Evolutionary conservation across 2,797 vertebrate species (phyloP).

Genomic region (Chaetodon trifasciatus): DNA sequence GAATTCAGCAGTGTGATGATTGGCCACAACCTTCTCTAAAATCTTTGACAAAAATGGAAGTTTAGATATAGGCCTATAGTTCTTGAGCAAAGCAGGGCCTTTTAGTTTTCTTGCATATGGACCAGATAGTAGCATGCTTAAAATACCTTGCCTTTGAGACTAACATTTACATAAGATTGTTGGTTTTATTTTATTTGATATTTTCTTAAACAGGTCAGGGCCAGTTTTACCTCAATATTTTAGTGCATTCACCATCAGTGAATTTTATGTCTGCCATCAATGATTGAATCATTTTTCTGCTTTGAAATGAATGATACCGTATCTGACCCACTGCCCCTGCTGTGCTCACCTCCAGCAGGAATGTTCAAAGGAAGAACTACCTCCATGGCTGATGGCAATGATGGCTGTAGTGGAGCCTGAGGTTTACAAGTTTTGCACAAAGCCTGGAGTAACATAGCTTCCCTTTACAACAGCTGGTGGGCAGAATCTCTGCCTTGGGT

Average conservation of each 20-base stretch:
- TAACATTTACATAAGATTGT: not conserved
- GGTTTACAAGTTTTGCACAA: slow-evolving; percentile 10
- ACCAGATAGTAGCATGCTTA: no score
- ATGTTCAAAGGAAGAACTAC: slow-evolving; percentile 20
- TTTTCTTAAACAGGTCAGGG: not conserved
- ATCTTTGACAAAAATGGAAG: no score
- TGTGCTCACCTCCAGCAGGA: slow-evolving; percentile 9
- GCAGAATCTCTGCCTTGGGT: not conserved
- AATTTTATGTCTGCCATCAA: slow-evolving; percentile 12
- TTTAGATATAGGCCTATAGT: no score
- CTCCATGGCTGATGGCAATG: not conserved
- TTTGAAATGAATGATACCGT: slow-evolving; percentile 22
- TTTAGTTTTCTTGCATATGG: no score
- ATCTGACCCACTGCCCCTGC: not conserved
- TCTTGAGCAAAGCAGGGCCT: no score
- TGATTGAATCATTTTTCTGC: slow-evolving; percentile 10
- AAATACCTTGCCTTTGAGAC: not conserved
- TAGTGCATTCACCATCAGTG: not conserved
- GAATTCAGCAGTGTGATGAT: no score
- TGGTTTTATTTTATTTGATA: not conserved
- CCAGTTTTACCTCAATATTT: not conserved
- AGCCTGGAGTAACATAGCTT: slow-evolving; percentile 2
- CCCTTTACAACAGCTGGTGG: not conserved
- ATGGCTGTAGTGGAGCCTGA: not conserved
- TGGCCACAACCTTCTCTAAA: no score